phyloP scores from a whole-genome alignment of 2,797 vertebrate genomes.

The Centropyge bicolor region DNA sequence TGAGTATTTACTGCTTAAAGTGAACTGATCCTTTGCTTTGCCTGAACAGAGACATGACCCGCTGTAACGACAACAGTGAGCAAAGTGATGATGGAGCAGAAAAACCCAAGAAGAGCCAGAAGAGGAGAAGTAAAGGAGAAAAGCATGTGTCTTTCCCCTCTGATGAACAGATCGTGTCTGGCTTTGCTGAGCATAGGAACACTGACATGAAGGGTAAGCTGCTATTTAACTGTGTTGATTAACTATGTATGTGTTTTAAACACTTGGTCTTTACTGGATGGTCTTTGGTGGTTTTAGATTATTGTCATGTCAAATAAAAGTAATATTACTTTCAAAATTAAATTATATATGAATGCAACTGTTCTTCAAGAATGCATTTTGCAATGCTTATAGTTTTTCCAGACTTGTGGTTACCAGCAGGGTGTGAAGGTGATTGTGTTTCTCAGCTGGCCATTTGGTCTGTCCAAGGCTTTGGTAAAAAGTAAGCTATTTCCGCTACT shows the following conservation, averaged over 20 bases:
- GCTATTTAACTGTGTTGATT: background rate
- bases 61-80: conserved; percentile 53
- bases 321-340: background rate
- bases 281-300: background rate
- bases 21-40: conserved; percentile 9
- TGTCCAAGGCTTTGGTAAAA: no score
- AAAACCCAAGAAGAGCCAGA: conserved; percentile 39
- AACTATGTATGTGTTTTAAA: no score
- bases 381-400: background rate
- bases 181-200: conserved; percentile 77
- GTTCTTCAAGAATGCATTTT: background rate
- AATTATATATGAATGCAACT: background rate
- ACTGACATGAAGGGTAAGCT: conserved; percentile 72
- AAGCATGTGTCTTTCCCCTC: conserved; percentile 87
- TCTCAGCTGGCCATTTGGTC: no score
- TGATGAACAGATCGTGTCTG: conserved; percentile 84
- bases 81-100: conserved; percentile 52
- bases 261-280: background rate
- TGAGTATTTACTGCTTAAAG: background rate
- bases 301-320: background rate
- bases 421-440: background rate
- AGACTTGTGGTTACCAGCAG: background rate
- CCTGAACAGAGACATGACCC: conserved; percentile 70
- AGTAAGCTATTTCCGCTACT: no score
- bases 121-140: conserved; percentile 69